Evolutionary conservation across 2,113 vertebrate genomes (phyloP).

Genomic region (Bostrychus sinensis): DNA sequence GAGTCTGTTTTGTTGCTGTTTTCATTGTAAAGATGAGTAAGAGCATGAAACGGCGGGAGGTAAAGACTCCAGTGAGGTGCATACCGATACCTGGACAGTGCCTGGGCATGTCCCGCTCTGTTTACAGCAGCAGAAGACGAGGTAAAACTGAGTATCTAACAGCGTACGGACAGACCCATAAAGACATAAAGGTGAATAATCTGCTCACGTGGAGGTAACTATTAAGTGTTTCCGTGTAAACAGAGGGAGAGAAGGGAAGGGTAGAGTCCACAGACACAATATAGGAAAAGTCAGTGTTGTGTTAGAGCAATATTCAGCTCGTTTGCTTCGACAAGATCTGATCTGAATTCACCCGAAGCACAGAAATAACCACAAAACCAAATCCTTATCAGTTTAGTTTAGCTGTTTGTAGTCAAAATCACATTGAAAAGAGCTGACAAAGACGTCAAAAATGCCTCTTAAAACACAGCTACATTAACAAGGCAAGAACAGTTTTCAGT

Average conservation of each 20-base stretch:
- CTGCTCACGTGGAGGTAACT: neutral
- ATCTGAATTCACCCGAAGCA: no score
- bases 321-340: no score
- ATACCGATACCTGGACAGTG: constrained; percentile 71
- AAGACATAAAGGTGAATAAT: constrained; percentile 3
- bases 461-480: no score
- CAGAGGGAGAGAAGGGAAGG: neutral
- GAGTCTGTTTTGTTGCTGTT: neutral
- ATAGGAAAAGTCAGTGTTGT: no score
- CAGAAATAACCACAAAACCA: no score
- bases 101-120: constrained; percentile 67
- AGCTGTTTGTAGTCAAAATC: no score
- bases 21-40: neutral
- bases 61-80: constrained; percentile 46
- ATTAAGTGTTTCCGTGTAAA: neutral
- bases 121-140: constrained; percentile 50
- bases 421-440: no score
- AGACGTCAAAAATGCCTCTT: no score
- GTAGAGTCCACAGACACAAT: neutral
- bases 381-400: no score
- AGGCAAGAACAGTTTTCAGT: no score
- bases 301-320: neutral
- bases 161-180: constrained; percentile 11
- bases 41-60: neutral
- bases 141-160: constrained; percentile 15